phyloP scores from a whole-genome alignment of 2,113 vertebrate genomes.

The Myanophis thanlyinensis region DNA sequence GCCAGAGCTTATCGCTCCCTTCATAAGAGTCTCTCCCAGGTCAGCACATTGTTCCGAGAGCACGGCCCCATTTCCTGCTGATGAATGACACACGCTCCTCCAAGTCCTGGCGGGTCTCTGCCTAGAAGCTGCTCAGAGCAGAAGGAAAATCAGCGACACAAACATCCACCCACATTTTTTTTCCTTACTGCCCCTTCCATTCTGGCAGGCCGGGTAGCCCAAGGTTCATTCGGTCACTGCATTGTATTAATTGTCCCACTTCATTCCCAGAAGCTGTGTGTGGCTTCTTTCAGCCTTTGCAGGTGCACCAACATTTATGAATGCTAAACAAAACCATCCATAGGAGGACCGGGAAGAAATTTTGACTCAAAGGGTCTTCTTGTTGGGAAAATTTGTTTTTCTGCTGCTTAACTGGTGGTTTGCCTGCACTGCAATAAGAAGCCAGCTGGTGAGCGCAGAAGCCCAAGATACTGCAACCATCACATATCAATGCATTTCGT shows the following conservation, averaged over 20 bases:
- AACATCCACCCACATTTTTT: background rate
- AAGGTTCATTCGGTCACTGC: background rate
- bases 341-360: background rate
- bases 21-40: slow-evolving; percentile 9
- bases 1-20: background rate
- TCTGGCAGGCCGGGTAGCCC: background rate
- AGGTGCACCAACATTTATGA: background rate
- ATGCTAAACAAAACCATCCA: background rate
- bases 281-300: background rate
- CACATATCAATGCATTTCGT: no score
- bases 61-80: slow-evolving; percentile 12
- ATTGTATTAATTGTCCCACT: background rate
- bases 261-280: background rate
- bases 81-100: background rate
- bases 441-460: no score
- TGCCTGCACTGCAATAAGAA: background rate
- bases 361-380: background rate
- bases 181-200: background rate
- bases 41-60: slow-evolving; percentile 19
- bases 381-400: background rate
- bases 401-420: background rate
- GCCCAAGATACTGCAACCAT: no score
- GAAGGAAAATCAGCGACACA: background rate
- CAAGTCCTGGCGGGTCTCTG: background rate
- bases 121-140: background rate